A percentile compares a stretch with the other conserved stretches of the same genome.
Evolutionary conservation across 1,140 invertebrate species (phyloP).

Genomic region (Varroa destructor): DNA sequence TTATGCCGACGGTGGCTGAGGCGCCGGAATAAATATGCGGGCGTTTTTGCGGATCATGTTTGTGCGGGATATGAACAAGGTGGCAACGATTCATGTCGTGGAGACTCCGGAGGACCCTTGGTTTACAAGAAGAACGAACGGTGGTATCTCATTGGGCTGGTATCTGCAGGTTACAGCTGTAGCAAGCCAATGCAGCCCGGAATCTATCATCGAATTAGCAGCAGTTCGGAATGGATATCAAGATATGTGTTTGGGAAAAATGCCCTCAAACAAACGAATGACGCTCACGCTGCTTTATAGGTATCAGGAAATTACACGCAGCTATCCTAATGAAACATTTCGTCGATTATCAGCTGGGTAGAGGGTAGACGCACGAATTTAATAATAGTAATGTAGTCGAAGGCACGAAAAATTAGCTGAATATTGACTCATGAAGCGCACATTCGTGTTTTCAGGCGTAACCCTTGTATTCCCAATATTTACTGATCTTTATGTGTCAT

Average conservation of each 20-base stretch:
- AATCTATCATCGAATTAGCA: conserved; percentile 62
- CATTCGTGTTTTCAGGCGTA: no score
- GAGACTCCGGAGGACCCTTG: conserved; percentile 46
- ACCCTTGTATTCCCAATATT: no score
- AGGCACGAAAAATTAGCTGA: no score
- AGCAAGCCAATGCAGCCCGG: conserved; percentile 78
- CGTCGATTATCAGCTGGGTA: no score
- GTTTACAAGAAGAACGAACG: conserved; percentile 33
- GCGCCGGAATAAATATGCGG: conserved; percentile 8
- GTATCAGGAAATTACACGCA: no score
- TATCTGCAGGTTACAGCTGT: conserved; percentile 85
- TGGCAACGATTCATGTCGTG: conserved; percentile 37
- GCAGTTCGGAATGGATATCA: conserved; percentile 62
- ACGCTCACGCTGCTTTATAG: no score
- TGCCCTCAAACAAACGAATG: no score
- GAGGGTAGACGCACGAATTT: no score
- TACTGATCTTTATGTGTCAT: no score
- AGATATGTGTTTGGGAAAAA: not conserved
- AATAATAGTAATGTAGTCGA: no score
- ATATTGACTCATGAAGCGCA: no score
- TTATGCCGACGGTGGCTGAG: conserved; percentile 3
- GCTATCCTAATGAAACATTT: no score
- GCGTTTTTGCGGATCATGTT: conserved; percentile 26
- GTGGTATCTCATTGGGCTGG: conserved; percentile 56
- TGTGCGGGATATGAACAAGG: conserved; percentile 38